Conservation (phyloP, 2,888 invertebrate species). For the Anoplius nigerrimus region DNA sequence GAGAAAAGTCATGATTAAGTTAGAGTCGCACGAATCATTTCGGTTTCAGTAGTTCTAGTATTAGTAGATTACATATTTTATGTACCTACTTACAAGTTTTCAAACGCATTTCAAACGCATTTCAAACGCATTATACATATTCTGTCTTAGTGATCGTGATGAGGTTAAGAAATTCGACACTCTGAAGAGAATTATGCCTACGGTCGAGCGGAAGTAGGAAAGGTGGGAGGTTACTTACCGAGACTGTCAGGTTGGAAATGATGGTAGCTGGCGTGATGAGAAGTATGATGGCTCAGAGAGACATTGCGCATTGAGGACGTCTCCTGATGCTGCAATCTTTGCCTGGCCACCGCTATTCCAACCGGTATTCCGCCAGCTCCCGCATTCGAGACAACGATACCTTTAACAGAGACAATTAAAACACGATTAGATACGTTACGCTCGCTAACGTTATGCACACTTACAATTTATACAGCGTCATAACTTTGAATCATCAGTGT, state of each 20-base stretch:
- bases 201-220: neutral
- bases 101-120: too few species aligned
- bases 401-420: conserved; percentile 49
- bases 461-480: too few species aligned
- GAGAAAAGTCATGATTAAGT: too few species aligned
- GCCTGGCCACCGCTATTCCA: conserved; percentile 89
- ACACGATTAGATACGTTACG: neutral
- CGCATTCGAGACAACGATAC: conserved; percentile 69
- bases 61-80: too few species aligned
- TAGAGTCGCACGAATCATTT: too few species aligned
- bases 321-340: conserved; percentile 82
- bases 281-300: conserved; percentile 71
- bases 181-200: too few species aligned
- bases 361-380: conserved; percentile 81
- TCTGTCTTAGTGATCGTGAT: too few species aligned
- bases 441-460: neutral
- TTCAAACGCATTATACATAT: too few species aligned
- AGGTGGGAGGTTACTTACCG: conserved; percentile 62
- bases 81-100: too few species aligned
- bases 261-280: conserved; percentile 71
- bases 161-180: too few species aligned
- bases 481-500: too few species aligned
- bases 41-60: too few species aligned
- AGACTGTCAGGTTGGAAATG: conserved; percentile 71
- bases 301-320: conserved; percentile 76